Evolutionary conservation across 2,113 vertebrate species (phyloP).

Genomic region (Rutilus rutilus): DNA sequence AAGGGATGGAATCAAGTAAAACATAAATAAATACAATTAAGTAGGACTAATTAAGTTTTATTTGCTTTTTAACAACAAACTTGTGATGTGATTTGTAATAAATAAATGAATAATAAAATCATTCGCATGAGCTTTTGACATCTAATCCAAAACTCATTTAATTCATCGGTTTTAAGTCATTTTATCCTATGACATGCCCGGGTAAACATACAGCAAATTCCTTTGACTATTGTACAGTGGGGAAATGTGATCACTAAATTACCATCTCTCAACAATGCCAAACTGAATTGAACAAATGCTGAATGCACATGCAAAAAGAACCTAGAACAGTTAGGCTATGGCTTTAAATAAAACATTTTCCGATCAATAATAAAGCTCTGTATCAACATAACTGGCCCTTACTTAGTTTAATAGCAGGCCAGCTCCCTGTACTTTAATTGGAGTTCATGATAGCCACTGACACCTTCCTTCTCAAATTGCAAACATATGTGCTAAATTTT

Average conservation of each 20-base stretch:
- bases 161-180: not conserved
- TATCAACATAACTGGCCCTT: not conserved
- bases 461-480: not conserved
- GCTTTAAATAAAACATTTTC: conserved; percentile 2
- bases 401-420: not conserved
- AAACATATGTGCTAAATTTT: not conserved
- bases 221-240: not conserved
- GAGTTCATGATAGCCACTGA: not conserved
- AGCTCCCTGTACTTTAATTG: not conserved
- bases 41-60: not conserved
- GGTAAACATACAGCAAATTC: not conserved
- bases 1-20: not conserved
- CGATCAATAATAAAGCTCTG: not conserved
- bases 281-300: not conserved
- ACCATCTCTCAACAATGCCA: not conserved
- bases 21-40: not conserved
- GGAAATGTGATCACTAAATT: not conserved
- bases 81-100: not conserved
- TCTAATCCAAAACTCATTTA: not conserved
- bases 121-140: not conserved
- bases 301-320: not conserved
- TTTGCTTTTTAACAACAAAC: not conserved
- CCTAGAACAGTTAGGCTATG: not conserved
- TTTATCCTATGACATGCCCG: not conserved
- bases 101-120: not conserved